phyloP scores from a whole-genome alignment of 2,797 vertebrate species.

The Psittacula echo region DNA sequence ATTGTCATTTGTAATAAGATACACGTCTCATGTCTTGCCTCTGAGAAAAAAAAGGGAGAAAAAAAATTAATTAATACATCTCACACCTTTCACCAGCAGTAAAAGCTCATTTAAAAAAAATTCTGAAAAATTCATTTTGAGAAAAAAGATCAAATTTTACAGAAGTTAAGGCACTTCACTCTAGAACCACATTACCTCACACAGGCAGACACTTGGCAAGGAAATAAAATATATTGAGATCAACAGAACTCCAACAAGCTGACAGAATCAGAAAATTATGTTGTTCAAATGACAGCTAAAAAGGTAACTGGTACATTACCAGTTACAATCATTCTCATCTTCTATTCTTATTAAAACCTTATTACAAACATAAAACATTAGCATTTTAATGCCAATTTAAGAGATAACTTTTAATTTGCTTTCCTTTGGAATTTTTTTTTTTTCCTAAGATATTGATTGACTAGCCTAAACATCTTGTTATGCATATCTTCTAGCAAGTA shows the following conservation, averaged over 20 bases:
- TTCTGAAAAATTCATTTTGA: conserved; percentile 27
- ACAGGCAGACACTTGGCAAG: background rate
- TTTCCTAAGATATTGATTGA: conserved; percentile 36
- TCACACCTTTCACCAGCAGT: background rate
- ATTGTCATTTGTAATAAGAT: background rate
- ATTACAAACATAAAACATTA: conserved; percentile 52
- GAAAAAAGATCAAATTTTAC: conserved; percentile 30
- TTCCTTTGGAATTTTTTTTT: conserved; percentile 16
- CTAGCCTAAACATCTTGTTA: background rate
- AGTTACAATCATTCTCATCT: conserved; percentile 27
- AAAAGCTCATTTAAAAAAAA: conserved; percentile 41
- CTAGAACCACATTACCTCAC: background rate
- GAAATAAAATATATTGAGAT: conserved; percentile 5
- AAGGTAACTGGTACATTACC: conserved; percentile 28
- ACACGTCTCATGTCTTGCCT: background rate
- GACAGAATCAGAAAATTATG: conserved; percentile 9
- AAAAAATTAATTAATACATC: background rate
- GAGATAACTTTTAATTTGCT: conserved; percentile 21
- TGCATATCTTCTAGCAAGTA: background rate
- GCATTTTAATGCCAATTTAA: conserved; percentile 60
- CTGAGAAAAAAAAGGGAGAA: background rate
- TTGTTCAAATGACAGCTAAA: conserved; percentile 57
- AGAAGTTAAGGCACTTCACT: background rate
- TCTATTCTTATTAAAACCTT: conserved; percentile 47
- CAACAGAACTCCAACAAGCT: conserved; percentile 15